Base-by-base conservation (phyloP, 2,797 vertebrate species). In the Bovichtus variegatus region DNA sequence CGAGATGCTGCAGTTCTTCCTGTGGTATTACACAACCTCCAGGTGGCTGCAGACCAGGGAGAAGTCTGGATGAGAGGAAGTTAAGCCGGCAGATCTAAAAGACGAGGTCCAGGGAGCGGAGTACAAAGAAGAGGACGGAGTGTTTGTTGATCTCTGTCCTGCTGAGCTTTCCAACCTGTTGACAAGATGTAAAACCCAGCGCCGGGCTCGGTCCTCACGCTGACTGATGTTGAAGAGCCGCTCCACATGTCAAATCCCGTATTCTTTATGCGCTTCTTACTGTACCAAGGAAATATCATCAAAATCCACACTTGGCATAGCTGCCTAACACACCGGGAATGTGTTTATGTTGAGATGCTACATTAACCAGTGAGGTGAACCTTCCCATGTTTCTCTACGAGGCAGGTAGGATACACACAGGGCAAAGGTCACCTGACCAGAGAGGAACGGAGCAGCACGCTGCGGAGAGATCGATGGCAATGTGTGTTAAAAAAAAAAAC, bases 401-500 rank as follows among this genome's bases (percentile, higher is more conserved):
- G 19, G 43, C 49, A 57, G 50, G 36, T 41, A 43, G 34, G 27
- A 27, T 31, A 27, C 36, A 44, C 50, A 94, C 80, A 91, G 87
- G 91, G 86, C 79, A 82, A 0, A 82, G 62, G 93, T 96, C 95
- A 87, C 92, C 92, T 95, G 92, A 95, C 95, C 92, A 73, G 58
- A 68, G 71, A 78, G 68, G 61, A 55, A 7, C 62, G 34, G 41
- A 70, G 65, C 47, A 54, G 3, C 34, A 23, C 34, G 27, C 68
- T 31, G 74, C 69, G 38, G 50, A 34, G 44, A 55, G 58, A 76
- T 57, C 4, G 16, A 63, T n/a, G 1, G 16, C 2, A 25, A 38
- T 13, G 8, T 19, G 23, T 27, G n/a, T n/a, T n/a, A n/a, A n/a
- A n/a, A n/a, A n/a, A n/a, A n/a, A 15, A 51, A 69, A 47, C 21